Percentiles rank a stretch among this genome's conserved stretches.
Conservation (phyloP, 2,113 vertebrate species). For the Potamarius usumacintae region DNA sequence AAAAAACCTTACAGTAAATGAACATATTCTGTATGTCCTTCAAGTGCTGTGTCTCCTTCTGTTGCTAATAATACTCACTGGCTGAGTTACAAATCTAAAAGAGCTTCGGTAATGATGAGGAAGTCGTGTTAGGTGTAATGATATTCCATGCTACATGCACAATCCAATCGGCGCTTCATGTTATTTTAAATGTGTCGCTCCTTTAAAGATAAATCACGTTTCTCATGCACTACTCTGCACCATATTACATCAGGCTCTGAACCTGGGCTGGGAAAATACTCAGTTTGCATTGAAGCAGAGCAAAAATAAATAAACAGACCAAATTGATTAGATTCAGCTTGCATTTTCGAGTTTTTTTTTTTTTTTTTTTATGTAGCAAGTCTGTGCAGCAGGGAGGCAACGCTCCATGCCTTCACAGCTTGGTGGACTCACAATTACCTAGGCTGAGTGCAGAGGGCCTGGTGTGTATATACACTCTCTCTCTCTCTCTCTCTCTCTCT, state of each 20-base stretch:
- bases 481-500: conserved; percentile 8
- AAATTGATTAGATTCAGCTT: conserved; percentile 48
- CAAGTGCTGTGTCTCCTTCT: conserved; percentile 9
- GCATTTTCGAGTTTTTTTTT: conserved; percentile 27
- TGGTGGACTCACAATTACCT: conserved; percentile 49
- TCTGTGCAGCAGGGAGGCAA: conserved; percentile 38
- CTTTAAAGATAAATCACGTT: conserved; percentile 28
- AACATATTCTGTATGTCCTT: conserved; percentile 40
- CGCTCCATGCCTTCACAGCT: conserved; percentile 44
- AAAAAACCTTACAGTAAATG: conserved; percentile 29
- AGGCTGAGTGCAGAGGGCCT: conserved; percentile 36
- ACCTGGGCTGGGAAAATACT: conserved; percentile 24
- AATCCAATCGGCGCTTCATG: not conserved
- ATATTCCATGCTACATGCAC: conserved; percentile 8
- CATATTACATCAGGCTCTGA: conserved; percentile 31
- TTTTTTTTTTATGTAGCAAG: not conserved
- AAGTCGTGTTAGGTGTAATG: conserved; percentile 9
- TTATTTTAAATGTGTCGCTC: conserved; percentile 33
- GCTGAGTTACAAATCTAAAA: conserved; percentile 13
- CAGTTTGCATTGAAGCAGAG: conserved; percentile 29
- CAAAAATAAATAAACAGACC: conserved; percentile 42
- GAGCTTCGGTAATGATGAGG: not conserved
- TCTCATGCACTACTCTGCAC: conserved; percentile 1
- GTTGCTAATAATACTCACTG: conserved; percentile 12
- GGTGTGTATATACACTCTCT: conserved; percentile 22